Evolutionary conservation across 2,113 vertebrate species (phyloP).

Genomic region (Rhinolophus sinicus): DNA sequence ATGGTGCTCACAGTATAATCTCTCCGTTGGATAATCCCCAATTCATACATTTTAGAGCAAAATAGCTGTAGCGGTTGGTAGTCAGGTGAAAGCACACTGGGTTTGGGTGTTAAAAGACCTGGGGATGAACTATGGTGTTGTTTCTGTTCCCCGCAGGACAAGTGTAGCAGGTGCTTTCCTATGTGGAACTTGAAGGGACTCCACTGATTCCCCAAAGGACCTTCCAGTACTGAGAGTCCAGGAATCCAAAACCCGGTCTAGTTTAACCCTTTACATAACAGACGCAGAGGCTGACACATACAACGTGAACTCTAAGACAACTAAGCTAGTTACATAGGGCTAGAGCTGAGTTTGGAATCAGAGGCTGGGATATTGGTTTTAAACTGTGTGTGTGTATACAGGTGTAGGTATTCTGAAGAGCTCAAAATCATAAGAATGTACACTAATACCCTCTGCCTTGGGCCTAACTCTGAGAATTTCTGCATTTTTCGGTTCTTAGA

Average conservation of each 20-base stretch:
- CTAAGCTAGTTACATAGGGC: not conserved
- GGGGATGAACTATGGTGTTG: not conserved
- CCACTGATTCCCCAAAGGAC: not conserved
- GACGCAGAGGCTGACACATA: not conserved
- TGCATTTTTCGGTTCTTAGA: not conserved
- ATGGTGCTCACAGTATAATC: not conserved
- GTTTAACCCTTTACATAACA: not conserved
- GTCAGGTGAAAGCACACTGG: not conserved
- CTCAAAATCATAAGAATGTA: not conserved
- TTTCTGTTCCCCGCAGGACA: not conserved
- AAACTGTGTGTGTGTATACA: not conserved
- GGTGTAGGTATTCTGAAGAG: not conserved
- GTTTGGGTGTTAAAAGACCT: not conserved
- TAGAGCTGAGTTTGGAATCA: not conserved
- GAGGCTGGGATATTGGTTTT: not conserved
- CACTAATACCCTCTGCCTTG: not conserved
- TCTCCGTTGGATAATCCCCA: not conserved
- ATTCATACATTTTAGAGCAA: not conserved
- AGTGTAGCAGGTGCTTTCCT: not conserved
- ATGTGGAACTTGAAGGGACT: not conserved
- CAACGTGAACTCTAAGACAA: not conserved
- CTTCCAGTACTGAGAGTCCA: not conserved
- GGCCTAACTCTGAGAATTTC: not conserved
- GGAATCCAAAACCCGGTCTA: not conserved
- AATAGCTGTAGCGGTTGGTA: not conserved